Base-by-base conservation (phyloP, 2,888 invertebrate species). In the Reticulitermes lucifugus region DNA sequence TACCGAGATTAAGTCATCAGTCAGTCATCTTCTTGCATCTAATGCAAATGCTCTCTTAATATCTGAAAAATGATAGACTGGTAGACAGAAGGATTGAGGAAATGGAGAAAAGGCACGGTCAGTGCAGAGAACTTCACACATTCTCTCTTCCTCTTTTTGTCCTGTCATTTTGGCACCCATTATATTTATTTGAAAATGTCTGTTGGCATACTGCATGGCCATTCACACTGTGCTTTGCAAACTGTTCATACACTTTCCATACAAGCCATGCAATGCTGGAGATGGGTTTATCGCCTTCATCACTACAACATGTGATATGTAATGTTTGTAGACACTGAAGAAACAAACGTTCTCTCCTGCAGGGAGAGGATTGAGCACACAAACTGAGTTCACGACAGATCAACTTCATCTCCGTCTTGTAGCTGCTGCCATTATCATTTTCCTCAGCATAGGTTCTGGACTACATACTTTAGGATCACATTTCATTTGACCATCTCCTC, bases 401-500 rank as follows among this genome's bases (percentile, higher is more conserved):
- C 75, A 75, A 55, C 83, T 85, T 87, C 86, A 87, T 88, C 88
- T 88, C 87, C 89, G 88, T 43, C 89, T 88, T 84, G 88, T 87
- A 79, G 88, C 88, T 85, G 96, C 96, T 84, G 95, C 96, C 83
- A 96, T 96, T 90, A 98, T 96, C 95, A 97, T 97, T 92, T 97
- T 96, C 90, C 96, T 93, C 89, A 97, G 92, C 95, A 97, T 96
- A 85, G 97, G 97, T 90, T 97, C 96, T 77, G 98, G 97, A 88
- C 96, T 96, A 91, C 98, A 98, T 87, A 95, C 94, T 91, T 96
- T 96, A 86, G 98, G 98, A 91, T 98, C 96, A 91, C 98, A 98
- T 92, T 97, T 95, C 98, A 98, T 98, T 91, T 97, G 96, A 89
- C 98, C 98, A 91, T 97, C 96, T 87, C 96, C 95, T 89, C 97